Percentiles rank a stretch among this genome's conserved stretches.
phyloP scores from a whole-genome alignment of 2,888 invertebrate species.

The Dryobotodes eremita region DNA sequence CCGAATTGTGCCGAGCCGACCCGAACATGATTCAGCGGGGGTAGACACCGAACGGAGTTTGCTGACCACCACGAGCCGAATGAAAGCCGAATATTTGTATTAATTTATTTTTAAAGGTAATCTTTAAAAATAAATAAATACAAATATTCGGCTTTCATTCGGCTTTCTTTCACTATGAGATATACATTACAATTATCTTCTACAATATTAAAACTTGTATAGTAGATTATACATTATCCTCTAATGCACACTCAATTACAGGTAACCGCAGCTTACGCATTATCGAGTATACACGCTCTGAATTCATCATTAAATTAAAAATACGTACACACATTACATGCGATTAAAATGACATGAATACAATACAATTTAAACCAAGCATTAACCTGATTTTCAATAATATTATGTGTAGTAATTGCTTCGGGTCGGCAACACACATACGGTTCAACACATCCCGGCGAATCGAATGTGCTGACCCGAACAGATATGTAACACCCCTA shows the following conservation, averaged over 20 bases:
- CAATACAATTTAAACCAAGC: background rate
- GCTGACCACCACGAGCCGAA: background rate
- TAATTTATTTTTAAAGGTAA: background rate
- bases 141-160: too few relatives aligned
- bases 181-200: background rate
- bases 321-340: too few relatives aligned
- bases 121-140: too few relatives aligned
- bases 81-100: background rate
- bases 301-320: background rate
- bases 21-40: background rate
- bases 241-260: background rate
- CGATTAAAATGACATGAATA: background rate
- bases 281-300: too few relatives aligned
- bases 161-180: too few relatives aligned
- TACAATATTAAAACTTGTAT: background rate
- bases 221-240: background rate
- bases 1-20: too few relatives aligned
- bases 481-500: background rate
- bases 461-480: background rate
- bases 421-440: background rate
- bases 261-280: background rate
- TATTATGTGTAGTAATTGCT: background rate
- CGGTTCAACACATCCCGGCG: background rate
- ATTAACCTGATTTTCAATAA: background rate
- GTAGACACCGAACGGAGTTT: background rate